A percentile compares a stretch with the other conserved stretches of the same genome.
Conservation (phyloP, 2,797 vertebrate species). For the Macroramphosus scolopax region DNA sequence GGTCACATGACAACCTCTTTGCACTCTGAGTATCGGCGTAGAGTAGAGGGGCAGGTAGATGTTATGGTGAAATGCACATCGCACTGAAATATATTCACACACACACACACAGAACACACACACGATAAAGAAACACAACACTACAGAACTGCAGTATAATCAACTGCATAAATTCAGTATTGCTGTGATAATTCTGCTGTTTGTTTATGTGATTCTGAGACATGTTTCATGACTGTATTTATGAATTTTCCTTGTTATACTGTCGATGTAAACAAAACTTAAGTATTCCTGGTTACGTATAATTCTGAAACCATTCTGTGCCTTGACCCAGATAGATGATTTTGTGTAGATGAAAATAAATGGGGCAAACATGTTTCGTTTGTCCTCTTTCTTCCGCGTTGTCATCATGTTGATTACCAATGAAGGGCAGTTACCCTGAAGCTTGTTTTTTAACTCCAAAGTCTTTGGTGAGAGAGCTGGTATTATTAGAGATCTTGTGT, state of each 20-base stretch:
- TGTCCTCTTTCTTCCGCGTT: not conserved
- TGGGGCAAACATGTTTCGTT: conserved; percentile 16
- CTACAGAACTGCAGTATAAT: conserved; percentile 23
- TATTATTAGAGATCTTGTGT: conserved; percentile 11
- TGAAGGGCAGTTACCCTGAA: conserved; percentile 9
- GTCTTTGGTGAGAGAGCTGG: conserved; percentile 4
- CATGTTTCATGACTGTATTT: conserved; percentile 53
- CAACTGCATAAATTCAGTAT: conserved; percentile 25
- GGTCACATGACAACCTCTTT: conserved; percentile 74
- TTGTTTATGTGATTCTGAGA: conserved; percentile 30
- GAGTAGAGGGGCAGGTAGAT: conserved; percentile 11
- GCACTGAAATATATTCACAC: conserved; percentile 5
- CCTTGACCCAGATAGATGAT: conserved; percentile 49
- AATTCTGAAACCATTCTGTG: conserved; percentile 20
- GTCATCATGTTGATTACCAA: not conserved
- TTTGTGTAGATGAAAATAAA: conserved; percentile 62
- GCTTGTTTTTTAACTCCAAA: conserved; percentile 4
- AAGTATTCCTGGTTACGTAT: conserved; percentile 32
- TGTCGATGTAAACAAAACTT: conserved; percentile 25
- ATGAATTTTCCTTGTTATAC: conserved; percentile 40
- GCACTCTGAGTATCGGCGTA: conserved; percentile 60
- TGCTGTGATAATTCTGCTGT: conserved; percentile 23
- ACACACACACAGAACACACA: conserved; percentile 5
- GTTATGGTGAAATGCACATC: too few relatives aligned
- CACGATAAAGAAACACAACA: too few relatives aligned